Evolutionary conservation across 2,113 vertebrate genomes (phyloP).

Genomic region (mouse (Mus musculus)): DNA sequence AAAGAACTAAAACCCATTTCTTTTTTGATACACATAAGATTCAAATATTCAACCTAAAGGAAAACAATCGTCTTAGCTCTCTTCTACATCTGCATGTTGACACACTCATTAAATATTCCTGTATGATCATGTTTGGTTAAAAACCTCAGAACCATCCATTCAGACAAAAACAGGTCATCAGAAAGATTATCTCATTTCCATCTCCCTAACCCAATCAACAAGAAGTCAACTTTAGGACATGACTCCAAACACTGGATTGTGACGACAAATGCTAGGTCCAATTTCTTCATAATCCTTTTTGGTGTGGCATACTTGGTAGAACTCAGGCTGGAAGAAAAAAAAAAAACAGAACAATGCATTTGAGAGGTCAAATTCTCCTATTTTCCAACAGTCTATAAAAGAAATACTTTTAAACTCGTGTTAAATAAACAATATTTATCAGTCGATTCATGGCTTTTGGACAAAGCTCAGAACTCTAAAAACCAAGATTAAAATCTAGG

Average conservation of each 20-base stretch:
- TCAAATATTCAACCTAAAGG: slow-evolving; percentile 90
- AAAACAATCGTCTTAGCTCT: slow-evolving; percentile 89
- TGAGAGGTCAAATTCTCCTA: background rate
- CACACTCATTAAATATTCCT: slow-evolving; percentile 91
- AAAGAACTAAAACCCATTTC: slow-evolving; percentile 91
- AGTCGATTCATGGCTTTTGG: background rate
- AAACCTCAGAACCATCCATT: slow-evolving; percentile 88
- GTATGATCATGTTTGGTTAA: slow-evolving; percentile 90
- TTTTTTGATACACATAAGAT: slow-evolving; percentile 86
- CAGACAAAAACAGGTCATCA: slow-evolving; percentile 89
- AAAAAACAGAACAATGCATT: background rate
- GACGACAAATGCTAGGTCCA: slow-evolving; percentile 99
- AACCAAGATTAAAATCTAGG: background rate
- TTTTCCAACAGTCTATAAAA: slow-evolving; percentile 14
- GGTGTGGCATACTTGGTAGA: slow-evolving; percentile 99
- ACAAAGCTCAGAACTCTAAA: slow-evolving; percentile 46
- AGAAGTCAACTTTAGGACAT: slow-evolving; percentile 94
- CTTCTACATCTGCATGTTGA: slow-evolving; percentile 88
- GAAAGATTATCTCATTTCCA: slow-evolving; percentile 85
- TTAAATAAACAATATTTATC: slow-evolving; percentile 47
- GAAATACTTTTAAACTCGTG: slow-evolving; percentile 3
- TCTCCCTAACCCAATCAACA: slow-evolving; percentile 82
- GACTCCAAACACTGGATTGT: slow-evolving; percentile 99
- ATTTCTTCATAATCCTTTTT: slow-evolving; percentile 99
- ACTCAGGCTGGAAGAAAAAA: slow-evolving; percentile 92